Base-by-base conservation (phyloP, 1,140 invertebrate genomes). In the Apis laboriosa region DNA sequence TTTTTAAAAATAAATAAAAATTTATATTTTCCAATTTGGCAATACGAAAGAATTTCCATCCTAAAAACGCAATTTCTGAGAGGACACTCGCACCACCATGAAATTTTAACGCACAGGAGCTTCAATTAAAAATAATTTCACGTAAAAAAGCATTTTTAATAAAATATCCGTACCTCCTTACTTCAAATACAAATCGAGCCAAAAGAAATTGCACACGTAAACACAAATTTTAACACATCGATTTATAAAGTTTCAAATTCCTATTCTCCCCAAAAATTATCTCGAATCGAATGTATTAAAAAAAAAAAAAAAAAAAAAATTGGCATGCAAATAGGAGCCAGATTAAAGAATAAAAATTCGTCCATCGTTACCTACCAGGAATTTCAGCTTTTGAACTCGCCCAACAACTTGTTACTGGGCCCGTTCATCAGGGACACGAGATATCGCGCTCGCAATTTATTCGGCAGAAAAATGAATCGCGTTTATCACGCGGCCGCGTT, bases 361-460 rank as follows among this genome's bases (percentile, higher is more conserved):
- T 71, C 53, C 15, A 24, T 71, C 2, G n/a, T 51, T 51, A 12
- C 53, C 24, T 28, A 8, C 9, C 24, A 21, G 53, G 34, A 56
- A 68, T 68, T 68, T 68, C 17, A 21, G 12, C 28, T 21, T 43
- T 56, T 34, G 53, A 56, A 12, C 19, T 5, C 8, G 9, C 15
- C 21, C 24, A 28, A 28, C 21, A 61, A 53, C 60, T 24, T 53
- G 73, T 21, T 51, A 74, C 28, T 63, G 51, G 51, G 13, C 70
- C 15, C 53, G 51, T 66, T 77, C 11, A 53, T 68, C 76, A 56
- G 21, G 9, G 21, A 61, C 49, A 2, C 43, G 77, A 15, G 19
- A 49, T 70, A 76, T 64, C 43, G 9, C 55, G 12, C 4, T 43
- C 28, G 77, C 49, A 71, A 80, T 73, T 80, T 73, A 24, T 73